A percentile compares a stretch with the other conserved stretches of the same genome.
phyloP scores from a whole-genome alignment of 2,113 vertebrate species.

The Sinocyclocheilus rhinocerous region DNA sequence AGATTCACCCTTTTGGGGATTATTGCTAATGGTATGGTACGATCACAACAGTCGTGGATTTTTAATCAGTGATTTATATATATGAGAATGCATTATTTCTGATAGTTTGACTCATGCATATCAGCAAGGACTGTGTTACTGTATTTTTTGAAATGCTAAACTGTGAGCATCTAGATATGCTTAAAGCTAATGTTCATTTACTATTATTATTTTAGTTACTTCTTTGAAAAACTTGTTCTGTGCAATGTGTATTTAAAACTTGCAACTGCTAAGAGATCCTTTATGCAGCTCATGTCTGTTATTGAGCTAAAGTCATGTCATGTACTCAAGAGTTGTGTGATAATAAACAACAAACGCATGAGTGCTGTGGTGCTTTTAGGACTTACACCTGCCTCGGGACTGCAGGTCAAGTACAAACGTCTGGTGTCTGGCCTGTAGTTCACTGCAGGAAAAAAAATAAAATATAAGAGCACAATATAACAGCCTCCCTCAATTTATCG shows the following conservation, averaged over 20 bases:
- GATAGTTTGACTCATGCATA: background rate
- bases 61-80: background rate
- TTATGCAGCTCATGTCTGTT: background rate
- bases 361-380: background rate
- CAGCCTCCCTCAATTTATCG: too few relatives aligned
- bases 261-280: background rate
- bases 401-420: too few relatives aligned
- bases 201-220: background rate
- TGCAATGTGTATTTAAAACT: constrained; percentile 1
- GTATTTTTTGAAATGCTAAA: background rate
- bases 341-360: constrained; percentile 31
- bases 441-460: too few relatives aligned
- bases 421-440: too few relatives aligned
- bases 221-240: background rate
- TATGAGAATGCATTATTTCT: background rate
- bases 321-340: constrained; percentile 1
- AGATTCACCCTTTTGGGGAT: background rate
- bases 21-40: background rate
- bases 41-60: background rate
- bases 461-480: too few relatives aligned
- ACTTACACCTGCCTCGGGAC: too few relatives aligned
- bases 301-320: background rate
- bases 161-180: background rate
- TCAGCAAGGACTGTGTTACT: background rate
- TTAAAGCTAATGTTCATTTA: background rate